Percentiles rank a stretch among this genome's conserved stretches.
phyloP scores from a whole-genome alignment of 2,113 vertebrate genomes.

The Noctilio leporinus region DNA sequence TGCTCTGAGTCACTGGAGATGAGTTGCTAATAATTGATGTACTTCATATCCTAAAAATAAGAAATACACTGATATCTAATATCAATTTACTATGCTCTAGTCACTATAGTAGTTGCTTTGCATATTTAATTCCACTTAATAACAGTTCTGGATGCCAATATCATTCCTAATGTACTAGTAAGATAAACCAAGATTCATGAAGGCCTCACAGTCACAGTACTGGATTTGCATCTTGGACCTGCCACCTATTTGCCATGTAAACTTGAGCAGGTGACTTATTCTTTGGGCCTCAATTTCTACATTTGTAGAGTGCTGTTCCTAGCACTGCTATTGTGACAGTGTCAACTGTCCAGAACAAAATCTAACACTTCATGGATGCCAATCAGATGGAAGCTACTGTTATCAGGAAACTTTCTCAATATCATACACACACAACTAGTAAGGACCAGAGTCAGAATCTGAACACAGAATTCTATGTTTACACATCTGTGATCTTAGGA shows the following conservation, averaged over 20 bases:
- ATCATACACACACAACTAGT: background rate
- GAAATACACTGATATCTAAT: background rate
- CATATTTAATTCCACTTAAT: conserved; percentile 22
- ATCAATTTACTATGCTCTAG: background rate
- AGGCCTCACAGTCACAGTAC: background rate
- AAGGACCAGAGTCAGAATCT: background rate
- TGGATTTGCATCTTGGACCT: background rate
- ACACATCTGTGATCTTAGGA: background rate
- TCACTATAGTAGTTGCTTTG: background rate
- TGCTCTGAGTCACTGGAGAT: conserved; percentile 35
- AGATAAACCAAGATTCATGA: background rate
- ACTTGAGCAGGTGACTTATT: background rate
- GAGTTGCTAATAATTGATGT: conserved; percentile 35
- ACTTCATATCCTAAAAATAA: background rate
- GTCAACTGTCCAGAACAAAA: background rate
- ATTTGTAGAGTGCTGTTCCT: background rate
- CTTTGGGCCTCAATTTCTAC: background rate
- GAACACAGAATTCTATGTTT: background rate
- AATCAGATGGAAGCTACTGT: background rate
- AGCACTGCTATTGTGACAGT: background rate
- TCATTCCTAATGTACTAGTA: conserved; percentile 24
- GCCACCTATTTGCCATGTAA: background rate
- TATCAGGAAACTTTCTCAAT: background rate
- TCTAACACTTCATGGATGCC: background rate
- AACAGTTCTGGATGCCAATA: background rate